Evolutionary conservation across 2,888 invertebrate species (phyloP), one percentile per base, ranked within the genome.

Genomic region (Saturnia japonica): DNA sequence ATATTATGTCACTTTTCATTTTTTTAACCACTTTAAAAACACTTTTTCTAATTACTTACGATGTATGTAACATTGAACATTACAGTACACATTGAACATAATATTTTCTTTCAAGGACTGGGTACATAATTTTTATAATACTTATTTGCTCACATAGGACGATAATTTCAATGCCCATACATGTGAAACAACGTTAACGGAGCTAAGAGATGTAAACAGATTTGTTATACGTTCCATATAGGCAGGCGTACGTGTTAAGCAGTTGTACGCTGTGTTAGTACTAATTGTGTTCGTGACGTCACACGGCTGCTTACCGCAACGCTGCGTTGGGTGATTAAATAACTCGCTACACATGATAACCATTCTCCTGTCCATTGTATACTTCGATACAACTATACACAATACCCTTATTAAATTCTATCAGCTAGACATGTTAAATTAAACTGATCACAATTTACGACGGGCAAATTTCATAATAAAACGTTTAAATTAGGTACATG

Each of bases 31-130:
- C 83, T 89, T 83, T 77, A 75, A 22, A 80, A 78, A 89, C 85
- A 89, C 88, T 79, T 77, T 84, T 82, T 82, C 79, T 76, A 84
- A 80, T 78, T 84, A 86, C 83, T 81, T 82, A 28, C 57, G 12
- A 76, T 84, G 85, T 87, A 88, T 88, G 79, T 86, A 88, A 89
- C 89, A 85, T 88, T 80, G 85, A 86, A 91, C 89, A 86, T 85
- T 89, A 89, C 91, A 91, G 89, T 90, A 92, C 91, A 91, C 91
- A 89, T 91, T 89, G 80, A 88, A 91, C 89, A 88, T 85, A 78
- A 85, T 84, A 81, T 81, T 75, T 80, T 70, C 22, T 9, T 79
- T 75, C 75, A 74, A 76, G 72, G 74, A 78, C n/a, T n/a, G n/a
- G n/a, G 75, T 73, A 74, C 76, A 34, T 34, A 2, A 34, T 22